phyloP scores from a whole-genome alignment of 2,888 invertebrate genomes.

The Sarcophaga caerulescens region DNA sequence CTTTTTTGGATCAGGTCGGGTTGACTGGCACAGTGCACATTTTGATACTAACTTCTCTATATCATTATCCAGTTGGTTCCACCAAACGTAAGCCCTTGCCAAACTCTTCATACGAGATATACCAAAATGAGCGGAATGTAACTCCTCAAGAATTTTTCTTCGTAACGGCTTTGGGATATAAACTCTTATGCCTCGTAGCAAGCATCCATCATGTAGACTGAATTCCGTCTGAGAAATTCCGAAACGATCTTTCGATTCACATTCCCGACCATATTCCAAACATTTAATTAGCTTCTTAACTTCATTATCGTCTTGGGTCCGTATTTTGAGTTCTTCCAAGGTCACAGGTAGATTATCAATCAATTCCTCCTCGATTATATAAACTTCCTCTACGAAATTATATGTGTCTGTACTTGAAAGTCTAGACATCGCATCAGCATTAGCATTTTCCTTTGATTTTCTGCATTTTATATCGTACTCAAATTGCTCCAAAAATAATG shows the following conservation, averaged over 20 bases:
- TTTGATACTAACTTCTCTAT: slow-evolving; percentile 57
- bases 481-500: slow-evolving; percentile 51
- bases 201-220: slow-evolving; percentile 64
- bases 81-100: slow-evolving; percentile 71
- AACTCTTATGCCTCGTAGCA: slow-evolving; percentile 65
- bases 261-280: slow-evolving; percentile 48
- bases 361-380: slow-evolving; percentile 42
- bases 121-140: slow-evolving; percentile 66
- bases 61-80: slow-evolving; percentile 56
- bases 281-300: slow-evolving; percentile 39
- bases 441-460: slow-evolving; percentile 51
- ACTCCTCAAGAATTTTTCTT: slow-evolving; percentile 52
- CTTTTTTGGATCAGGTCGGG: slow-evolving; percentile 43
- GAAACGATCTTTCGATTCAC: slow-evolving; percentile 44
- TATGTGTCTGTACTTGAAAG: slow-evolving; percentile 5
- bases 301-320: slow-evolving; percentile 41
- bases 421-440: slow-evolving; percentile 44
- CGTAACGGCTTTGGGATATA: slow-evolving; percentile 64
- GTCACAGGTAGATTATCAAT: slow-evolving; percentile 64
- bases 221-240: slow-evolving; percentile 54
- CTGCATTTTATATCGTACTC: slow-evolving; percentile 42
- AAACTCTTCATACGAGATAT: slow-evolving; percentile 64
- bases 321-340: slow-evolving; percentile 29
- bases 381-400: slow-evolving; percentile 46
- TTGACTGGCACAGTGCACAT: slow-evolving; percentile 63